phyloP scores from a whole-genome alignment of 1,140 invertebrate genomes.

The Pomacea maculata region DNA sequence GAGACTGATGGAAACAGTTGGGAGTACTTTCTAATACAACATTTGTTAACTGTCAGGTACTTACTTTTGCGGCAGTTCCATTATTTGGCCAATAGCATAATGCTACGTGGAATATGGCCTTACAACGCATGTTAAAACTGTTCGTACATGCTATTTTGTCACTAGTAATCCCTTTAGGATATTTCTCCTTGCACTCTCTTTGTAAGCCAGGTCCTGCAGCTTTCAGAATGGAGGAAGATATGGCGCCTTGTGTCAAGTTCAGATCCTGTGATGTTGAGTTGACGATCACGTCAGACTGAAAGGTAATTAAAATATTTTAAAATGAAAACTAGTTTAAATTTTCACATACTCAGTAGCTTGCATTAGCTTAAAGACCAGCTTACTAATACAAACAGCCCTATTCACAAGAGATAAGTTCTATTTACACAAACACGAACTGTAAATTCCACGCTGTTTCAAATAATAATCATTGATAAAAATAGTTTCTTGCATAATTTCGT shows the following conservation, averaged over 20 bases:
- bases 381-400: too few species aligned
- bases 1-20: too few species aligned
- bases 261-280: conserved; percentile 30
- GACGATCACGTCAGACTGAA: conserved; percentile 43
- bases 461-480: too few species aligned
- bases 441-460: too few species aligned
- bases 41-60: too few species aligned
- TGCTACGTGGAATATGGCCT: conserved; percentile 26
- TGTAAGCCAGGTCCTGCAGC: conserved; percentile 29
- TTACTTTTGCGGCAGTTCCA: not conserved
- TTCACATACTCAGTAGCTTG: too few species aligned
- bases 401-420: too few species aligned
- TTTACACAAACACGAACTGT: too few species aligned
- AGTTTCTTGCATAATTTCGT: too few species aligned
- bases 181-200: conserved; percentile 26
- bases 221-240: conserved; percentile 32
- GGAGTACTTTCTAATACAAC: too few species aligned
- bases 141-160: conserved; percentile 29
- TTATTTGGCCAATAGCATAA: conserved; percentile 7
- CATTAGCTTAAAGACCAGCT: too few species aligned
- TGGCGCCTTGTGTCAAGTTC: conserved; percentile 29
- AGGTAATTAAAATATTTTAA: not conserved
- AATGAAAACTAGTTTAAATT: too few species aligned
- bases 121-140: conserved; percentile 19
- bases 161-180: conserved; percentile 28